Evolutionary conservation across 2,797 vertebrate species (phyloP).

Genomic region (Gymnothorax reevesii): DNA sequence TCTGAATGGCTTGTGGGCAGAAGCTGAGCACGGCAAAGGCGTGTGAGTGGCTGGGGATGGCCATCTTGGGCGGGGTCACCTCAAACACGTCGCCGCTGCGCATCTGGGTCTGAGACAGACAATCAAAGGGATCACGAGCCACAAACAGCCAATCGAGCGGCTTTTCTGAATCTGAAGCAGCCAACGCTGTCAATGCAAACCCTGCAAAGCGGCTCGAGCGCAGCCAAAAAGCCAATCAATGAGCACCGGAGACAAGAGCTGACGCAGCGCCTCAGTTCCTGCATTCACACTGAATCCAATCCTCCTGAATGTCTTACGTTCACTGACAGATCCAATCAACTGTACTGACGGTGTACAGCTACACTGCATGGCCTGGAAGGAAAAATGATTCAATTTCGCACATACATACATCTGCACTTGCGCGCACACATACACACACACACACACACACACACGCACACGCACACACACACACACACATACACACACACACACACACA

Average conservation of each 20-base stretch:
- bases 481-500: too few species aligned
- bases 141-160: neutral
- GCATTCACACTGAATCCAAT: neutral
- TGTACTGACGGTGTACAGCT: neutral
- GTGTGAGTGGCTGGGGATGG: slow-evolving; percentile 64
- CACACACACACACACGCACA: neutral
- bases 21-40: slow-evolving; percentile 70
- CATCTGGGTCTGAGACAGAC: slow-evolving; percentile 29
- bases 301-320: neutral
- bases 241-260: neutral
- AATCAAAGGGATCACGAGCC: neutral
- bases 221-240: neutral
- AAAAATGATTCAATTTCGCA: too few species aligned
- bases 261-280: neutral
- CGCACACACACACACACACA: slow-evolving; percentile 2
- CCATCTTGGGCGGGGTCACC: slow-evolving; percentile 67
- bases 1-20: slow-evolving; percentile 68
- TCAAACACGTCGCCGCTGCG: slow-evolving; percentile 65
- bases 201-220: neutral
- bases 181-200: neutral
- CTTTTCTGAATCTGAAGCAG: neutral
- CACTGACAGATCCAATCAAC: neutral
- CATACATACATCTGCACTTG: too few species aligned
- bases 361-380: too few species aligned
- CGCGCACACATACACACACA: neutral